Evolutionary conservation across 2,113 vertebrate species (phyloP), one percentile per base, ranked within the genome.

Genomic region (Brachyistius frenatus): DNA sequence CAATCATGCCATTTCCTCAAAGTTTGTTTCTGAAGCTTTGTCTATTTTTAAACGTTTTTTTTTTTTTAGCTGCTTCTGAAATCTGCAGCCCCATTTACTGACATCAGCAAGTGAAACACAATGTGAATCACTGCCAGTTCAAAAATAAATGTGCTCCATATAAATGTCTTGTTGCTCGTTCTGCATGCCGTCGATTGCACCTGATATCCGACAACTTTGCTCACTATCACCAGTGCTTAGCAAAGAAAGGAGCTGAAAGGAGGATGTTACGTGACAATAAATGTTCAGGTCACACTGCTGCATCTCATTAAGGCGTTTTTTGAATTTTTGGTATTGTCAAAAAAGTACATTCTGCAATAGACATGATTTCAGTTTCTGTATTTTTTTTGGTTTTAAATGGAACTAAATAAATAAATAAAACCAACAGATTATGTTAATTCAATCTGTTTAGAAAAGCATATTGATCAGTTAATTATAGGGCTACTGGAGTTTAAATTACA

Each of bases 31-130:
- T 52, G 36, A 56, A 46, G 14, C 14, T 36, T 60, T 46, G 13
- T 37, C 54, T 66, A 53, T 58, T 73, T 69, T 64, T 44, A 32
- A 64, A 56, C 13, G 5, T 46, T n/a, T 52, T 33, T 46, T n/a
- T 52, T 33, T 46, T 47, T n/a, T 47, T 13, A 3, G 8, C 16
- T 30, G 23, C 47, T 60, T 49, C 46, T 47, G 16, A 9, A 55
- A 4, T 63, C 41, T 46, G 16, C 9, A 6, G 11, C 16, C 1
- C 6, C 14, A 8, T 62, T 41, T 35, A 39, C 15, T 41, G 31
- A 55, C 23, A 23, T 44, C 50, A 39, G 37, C 15, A 3, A 15
- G 39, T 57, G 49, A 72, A 53, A 60, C 36, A 66, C 13, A 31
- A 15, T 23, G 41, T 52, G 35, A 5, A 16, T 50, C 72, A 31